A percentile compares a stretch with the other conserved stretches of the same genome.
phyloP scores from a whole-genome alignment of 2,797 vertebrate genomes.

The Pseudochirops corinnae region DNA sequence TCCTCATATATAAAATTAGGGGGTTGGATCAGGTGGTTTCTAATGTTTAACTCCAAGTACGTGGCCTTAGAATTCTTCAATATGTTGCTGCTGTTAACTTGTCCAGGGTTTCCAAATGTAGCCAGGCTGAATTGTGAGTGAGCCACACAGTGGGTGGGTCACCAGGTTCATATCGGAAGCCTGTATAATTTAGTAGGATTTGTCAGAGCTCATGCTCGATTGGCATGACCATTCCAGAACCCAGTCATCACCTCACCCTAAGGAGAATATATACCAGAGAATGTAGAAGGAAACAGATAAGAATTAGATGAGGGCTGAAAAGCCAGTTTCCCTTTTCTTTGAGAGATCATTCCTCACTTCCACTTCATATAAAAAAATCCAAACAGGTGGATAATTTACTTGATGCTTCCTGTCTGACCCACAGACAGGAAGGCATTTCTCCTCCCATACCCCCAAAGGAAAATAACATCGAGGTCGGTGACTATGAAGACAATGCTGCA shows the following conservation, averaged over 20 bases:
- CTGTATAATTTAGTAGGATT: background rate
- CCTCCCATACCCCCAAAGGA: background rate
- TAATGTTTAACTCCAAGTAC: background rate
- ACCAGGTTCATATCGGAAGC: background rate
- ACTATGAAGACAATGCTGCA: slow-evolving; percentile 38
- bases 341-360: slow-evolving; percentile 27
- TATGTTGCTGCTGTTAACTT: background rate
- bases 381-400: slow-evolving; percentile 27
- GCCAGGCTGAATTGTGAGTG: background rate
- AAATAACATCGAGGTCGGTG: slow-evolving; percentile 1
- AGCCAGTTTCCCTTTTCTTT: slow-evolving; percentile 14
- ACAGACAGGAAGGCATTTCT: slow-evolving; percentile 51
- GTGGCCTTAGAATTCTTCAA: background rate
- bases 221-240: background rate
- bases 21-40: background rate
- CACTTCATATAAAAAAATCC: slow-evolving; percentile 46
- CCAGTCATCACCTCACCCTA: background rate
- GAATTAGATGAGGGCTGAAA: background rate
- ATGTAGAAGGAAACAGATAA: background rate
- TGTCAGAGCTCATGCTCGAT: background rate
- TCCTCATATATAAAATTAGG: background rate
- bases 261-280: background rate
- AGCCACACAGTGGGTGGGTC: background rate
- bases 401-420: slow-evolving; percentile 38
- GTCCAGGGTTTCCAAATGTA: background rate